Conservation (phyloP, 2,113 vertebrate species). For the Lates calcarifer region DNA sequence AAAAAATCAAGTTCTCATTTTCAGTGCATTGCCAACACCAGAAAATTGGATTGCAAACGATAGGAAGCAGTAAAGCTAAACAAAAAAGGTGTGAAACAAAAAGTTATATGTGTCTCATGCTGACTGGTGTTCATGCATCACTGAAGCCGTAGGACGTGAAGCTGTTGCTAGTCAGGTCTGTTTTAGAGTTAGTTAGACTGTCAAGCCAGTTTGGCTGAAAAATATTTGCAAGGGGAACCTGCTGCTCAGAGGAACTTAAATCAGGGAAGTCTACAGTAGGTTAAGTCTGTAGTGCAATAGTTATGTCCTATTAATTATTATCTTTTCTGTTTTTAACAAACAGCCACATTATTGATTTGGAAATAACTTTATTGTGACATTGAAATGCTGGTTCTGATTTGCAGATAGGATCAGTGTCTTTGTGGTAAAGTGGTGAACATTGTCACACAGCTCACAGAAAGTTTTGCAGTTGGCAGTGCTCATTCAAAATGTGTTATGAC, state of each 20-base stretch:
- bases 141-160: not conserved
- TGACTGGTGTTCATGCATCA: not conserved
- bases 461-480: not conserved
- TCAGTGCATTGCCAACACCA: not conserved
- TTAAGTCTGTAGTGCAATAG: not conserved
- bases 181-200: no score
- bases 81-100: not conserved
- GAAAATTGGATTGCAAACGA: not conserved
- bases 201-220: not conserved
- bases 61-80: not conserved
- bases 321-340: no score
- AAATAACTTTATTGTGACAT: not conserved
- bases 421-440: not conserved
- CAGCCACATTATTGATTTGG: not conserved
- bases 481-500: not conserved
- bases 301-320: no score
- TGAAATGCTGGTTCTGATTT: not conserved
- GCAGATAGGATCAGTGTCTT: not conserved
- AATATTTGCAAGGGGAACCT: not conserved
- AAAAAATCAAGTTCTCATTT: not conserved
- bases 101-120: not conserved
- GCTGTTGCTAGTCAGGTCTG: not conserved
- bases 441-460: not conserved
- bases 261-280: not conserved
- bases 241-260: not conserved